Evolutionary conservation across 2,888 invertebrate genomes (phyloP), one percentile per base, ranked within the genome.

Genomic region (Timandra comae): DNA sequence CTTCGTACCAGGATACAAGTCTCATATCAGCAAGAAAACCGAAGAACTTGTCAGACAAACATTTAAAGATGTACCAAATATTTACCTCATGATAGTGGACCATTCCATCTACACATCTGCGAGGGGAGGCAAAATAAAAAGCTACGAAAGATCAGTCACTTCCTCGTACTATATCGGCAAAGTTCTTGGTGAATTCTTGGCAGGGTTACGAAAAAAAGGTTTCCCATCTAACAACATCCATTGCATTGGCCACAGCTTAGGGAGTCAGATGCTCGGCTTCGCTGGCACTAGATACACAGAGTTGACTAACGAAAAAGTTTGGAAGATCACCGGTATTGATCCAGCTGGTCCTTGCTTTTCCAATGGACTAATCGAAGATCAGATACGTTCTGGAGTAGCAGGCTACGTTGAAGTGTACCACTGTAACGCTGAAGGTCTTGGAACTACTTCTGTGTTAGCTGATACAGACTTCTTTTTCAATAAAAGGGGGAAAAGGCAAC

Each of bases 341-440:
- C 85, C 85, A 7, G 85, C 85, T 0, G 85, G 85, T 0, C 85
- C 85, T 12, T 85, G 84, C 46, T 85, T 82, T 30, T 76, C 81
- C 0, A 81, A 82, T 40, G 65, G 70, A 20, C 55, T 72, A 0
- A 66, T 74, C 1, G 64, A 78, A 10, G 70, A 86, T 23, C 80
- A 88, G 38, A 65, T 90, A 1, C 72, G 87, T 36, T 76, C 81
- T 20, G 80, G 82, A 2, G 87, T 89, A 10, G 90, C 87, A 0
- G 62, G 76, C 3, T 88, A 89, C 49, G 90, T 90, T 0, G 89
- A 89, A 59, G 82, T 87, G 0, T 82, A 89, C 42, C 90, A 90
- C 55, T 90, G 90, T 4, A 88, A 88, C 41, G 86, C 85, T 24
- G 89, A 88, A 2, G 80, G 79, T 0, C 59, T 88, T 7, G 88